phyloP scores from a whole-genome alignment of 2,888 invertebrate species.

The Parnassius glacialis region DNA sequence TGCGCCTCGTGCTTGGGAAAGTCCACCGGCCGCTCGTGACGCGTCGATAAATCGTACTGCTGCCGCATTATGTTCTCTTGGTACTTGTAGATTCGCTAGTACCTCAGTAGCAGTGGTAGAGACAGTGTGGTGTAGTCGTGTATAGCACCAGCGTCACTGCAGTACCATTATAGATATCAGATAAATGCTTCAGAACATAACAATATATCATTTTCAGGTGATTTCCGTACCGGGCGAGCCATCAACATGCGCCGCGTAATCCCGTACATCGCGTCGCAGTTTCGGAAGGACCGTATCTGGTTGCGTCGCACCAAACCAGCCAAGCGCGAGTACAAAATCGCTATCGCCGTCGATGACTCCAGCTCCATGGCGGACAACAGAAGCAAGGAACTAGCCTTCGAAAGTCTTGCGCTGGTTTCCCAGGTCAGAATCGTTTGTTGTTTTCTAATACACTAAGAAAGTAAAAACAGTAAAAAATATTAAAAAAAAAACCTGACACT shows the following conservation, averaged over 20 bases:
- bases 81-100: too few relatives aligned
- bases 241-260: conserved; percentile 98
- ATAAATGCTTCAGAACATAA: too few relatives aligned
- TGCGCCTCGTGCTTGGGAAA: conserved; percentile 92
- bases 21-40: conserved; percentile 85
- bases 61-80: too few relatives aligned
- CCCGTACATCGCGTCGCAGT: conserved; percentile 99
- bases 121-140: too few relatives aligned
- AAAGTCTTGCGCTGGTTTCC: conserved; percentile 95
- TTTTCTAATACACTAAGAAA: too few relatives aligned
- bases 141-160: too few relatives aligned
- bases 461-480: too few relatives aligned
- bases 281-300: conserved; percentile 99
- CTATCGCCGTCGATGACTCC: conserved; percentile 98
- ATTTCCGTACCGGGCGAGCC: conserved; percentile 97
- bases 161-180: too few relatives aligned
- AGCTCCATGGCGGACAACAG: conserved; percentile 94
- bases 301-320: conserved; percentile 96
- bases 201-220: conserved; percentile 81
- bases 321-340: conserved; percentile 96
- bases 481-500: too few relatives aligned
- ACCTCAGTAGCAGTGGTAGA: too few relatives aligned
- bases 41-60: conserved; percentile 76
- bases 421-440: conserved; percentile 60
- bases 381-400: conserved; percentile 95